phyloP scores from a whole-genome alignment of 2,113 vertebrate genomes.

The Chauna torquata region DNA sequence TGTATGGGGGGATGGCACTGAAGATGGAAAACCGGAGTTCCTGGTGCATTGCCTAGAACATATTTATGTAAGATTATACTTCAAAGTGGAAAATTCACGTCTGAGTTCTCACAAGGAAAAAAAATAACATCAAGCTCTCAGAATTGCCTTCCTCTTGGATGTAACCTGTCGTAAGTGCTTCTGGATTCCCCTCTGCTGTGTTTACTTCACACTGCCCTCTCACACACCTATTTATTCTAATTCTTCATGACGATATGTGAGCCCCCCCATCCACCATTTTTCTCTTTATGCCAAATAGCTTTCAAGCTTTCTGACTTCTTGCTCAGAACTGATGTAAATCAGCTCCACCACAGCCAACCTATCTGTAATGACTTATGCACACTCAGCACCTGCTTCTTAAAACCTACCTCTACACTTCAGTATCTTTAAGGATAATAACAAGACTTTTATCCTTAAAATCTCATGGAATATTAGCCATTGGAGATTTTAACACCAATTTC shows the following conservation, averaged over 20 bases:
- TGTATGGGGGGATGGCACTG: too few relatives aligned
- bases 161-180: background rate
- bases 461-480: background rate
- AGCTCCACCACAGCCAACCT: background rate
- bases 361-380: background rate
- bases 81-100: background rate
- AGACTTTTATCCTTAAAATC: background rate
- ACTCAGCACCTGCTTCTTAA: background rate
- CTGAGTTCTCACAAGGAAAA: background rate
- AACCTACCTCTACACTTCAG: background rate
- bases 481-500: background rate
- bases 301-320: background rate
- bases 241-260: fast-evolving
- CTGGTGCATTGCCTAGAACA: fast-evolving
- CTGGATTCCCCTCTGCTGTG: background rate
- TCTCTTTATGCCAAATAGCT: background rate
- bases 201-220: background rate
- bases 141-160: background rate
- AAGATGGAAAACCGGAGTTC: background rate
- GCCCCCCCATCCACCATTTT: background rate
- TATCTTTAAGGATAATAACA: too few relatives aligned
- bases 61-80: background rate
- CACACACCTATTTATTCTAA: background rate
- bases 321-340: background rate
- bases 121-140: background rate